These are phyloP conservation scores for Tetraneura akinire DNA, from an alignment of 1,140 invertebrate genomes.

Conservation along the genomic window DNA sequence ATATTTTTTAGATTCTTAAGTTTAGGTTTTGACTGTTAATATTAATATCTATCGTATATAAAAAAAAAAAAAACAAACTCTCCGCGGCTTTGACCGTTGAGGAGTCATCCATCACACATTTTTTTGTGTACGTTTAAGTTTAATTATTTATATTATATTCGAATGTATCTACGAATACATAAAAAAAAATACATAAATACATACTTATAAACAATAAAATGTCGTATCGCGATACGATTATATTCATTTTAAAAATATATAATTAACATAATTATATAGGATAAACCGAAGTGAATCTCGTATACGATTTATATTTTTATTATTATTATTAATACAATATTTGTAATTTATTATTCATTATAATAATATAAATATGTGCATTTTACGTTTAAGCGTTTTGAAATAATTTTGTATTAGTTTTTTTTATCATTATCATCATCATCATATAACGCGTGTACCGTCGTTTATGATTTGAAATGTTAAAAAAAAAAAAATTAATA, in stretches of 20 bases:
- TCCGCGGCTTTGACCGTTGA: neutral
- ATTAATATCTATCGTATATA: conserved; percentile 33
- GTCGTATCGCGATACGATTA: neutral
- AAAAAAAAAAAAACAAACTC: conserved; percentile 15
- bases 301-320: neutral
- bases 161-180: neutral
- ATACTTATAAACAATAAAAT: too few species aligned
- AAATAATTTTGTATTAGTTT: conserved; percentile 34
- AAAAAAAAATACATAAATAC: neutral
- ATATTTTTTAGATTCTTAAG: conserved; percentile 22
- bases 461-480: too few species aligned
- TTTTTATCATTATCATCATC: too few species aligned
- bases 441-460: too few species aligned
- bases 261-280: neutral
- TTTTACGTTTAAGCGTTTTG: neutral
- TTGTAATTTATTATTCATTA: too few species aligned
- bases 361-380: too few species aligned
- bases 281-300: neutral
- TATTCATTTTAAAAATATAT: neutral
- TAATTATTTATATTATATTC: neutral
- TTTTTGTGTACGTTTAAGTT: neutral
- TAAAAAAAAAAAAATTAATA: neutral
- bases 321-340: too few species aligned
- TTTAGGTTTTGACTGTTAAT: conserved; percentile 47
- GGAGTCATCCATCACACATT: neutral